phyloP scores from a whole-genome alignment of 2,113 vertebrate species.

The Oceanodroma tethys region DNA sequence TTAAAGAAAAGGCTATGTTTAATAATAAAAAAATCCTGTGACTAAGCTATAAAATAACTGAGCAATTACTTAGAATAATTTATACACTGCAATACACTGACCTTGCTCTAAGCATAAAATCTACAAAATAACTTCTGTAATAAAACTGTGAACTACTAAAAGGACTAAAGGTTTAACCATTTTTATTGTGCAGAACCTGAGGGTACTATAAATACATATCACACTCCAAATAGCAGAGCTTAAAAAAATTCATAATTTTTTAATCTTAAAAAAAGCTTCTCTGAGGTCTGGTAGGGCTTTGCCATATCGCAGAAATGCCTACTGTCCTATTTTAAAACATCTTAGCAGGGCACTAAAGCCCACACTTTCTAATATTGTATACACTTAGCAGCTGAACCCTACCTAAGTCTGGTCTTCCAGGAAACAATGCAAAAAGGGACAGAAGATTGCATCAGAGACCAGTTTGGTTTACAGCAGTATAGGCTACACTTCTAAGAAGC shows the following conservation, averaged over 20 bases:
- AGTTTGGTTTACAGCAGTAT: neutral
- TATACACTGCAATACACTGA: conserved; percentile 81
- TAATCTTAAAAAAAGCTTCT: conserved; percentile 51
- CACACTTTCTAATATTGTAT: neutral
- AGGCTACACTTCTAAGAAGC: neutral
- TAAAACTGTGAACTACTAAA: conserved; percentile 79
- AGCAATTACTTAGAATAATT: conserved; percentile 86
- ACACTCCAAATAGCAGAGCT: conserved; percentile 58
- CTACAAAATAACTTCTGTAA: conserved; percentile 81
- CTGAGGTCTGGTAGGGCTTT: conserved; percentile 3
- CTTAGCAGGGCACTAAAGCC: neutral
- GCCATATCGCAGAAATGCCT: neutral
- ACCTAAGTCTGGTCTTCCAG: neutral
- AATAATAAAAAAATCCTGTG: conserved; percentile 80
- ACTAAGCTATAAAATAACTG: conserved; percentile 81
- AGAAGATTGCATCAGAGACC: neutral
- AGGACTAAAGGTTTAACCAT: conserved; percentile 77
- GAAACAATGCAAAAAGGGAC: neutral
- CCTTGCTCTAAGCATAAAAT: conserved; percentile 81
- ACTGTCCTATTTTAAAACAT: conserved; percentile 1
- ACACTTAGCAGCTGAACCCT: neutral
- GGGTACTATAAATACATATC: conserved; percentile 73
- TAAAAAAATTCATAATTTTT: conserved; percentile 71
- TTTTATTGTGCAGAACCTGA: conserved; percentile 71
- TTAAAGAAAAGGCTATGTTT: conserved; percentile 77